Percentiles rank a stretch among this genome's conserved stretches.
phyloP scores from a whole-genome alignment of 2,888 invertebrate species.

The Leptopilina myrica region DNA sequence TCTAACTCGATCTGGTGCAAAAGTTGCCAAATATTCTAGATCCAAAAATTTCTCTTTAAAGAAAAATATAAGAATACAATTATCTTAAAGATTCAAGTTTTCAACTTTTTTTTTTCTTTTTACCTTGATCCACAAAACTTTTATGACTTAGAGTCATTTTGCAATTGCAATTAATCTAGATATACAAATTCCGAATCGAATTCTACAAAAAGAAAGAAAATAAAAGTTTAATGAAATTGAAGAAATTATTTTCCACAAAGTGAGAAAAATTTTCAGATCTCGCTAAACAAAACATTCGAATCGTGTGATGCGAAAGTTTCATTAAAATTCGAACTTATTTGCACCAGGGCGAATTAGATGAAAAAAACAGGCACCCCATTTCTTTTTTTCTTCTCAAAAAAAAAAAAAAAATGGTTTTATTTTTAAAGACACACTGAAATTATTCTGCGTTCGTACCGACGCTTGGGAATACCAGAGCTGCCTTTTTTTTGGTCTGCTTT shows the following conservation, averaged over 20 bases:
- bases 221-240: neutral
- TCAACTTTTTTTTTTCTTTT: neutral
- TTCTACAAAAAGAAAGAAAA: no score
- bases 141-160: conserved; percentile 3
- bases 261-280: conserved; percentile 26
- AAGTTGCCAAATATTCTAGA: neutral
- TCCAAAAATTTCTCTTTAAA: neutral
- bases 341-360: conserved; percentile 10
- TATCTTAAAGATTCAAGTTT: neutral
- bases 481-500: conserved; percentile 20
- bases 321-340: conserved; percentile 16
- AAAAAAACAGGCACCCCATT: conserved; percentile 1
- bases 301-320: conserved; percentile 12
- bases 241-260: neutral
- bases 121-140: conserved; percentile 15
- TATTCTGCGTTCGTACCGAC: conserved; percentile 39
- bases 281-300: neutral
- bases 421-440: conserved; percentile 38
- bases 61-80: neutral
- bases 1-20: conserved; percentile 41
- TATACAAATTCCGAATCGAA: neutral
- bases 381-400: no score
- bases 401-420: neutral
- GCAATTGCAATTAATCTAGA: conserved; percentile 1
- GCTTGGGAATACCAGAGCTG: conserved; percentile 35